phyloP scores from a whole-genome alignment of 1,140 invertebrate species.

The Whitmania pigra region DNA sequence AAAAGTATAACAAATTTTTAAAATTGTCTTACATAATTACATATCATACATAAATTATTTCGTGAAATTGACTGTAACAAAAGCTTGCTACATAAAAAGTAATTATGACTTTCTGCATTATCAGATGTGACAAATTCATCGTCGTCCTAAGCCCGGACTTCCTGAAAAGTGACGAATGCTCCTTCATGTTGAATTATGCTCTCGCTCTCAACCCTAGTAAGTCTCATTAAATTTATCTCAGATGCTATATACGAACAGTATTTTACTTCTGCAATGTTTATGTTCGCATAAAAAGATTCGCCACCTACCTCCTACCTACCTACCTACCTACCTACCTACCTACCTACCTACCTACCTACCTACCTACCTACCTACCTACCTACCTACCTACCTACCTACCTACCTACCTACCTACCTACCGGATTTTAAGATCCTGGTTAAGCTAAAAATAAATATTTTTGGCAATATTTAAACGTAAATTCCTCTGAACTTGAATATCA shows the following conservation, averaged over 20 bases:
- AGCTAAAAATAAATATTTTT: too few species aligned
- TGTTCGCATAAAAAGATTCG: too few species aligned
- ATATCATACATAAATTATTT: background rate
- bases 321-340: too few species aligned
- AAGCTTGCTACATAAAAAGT: background rate
- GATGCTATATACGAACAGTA: too few species aligned
- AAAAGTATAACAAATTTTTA: background rate
- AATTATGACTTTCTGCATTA: constrained; percentile 4
- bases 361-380: too few species aligned
- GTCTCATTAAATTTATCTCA: background rate
- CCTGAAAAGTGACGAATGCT: constrained; percentile 36
- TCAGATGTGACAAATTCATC: constrained; percentile 37
- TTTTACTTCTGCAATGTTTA: too few species aligned
- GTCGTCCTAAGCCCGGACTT: constrained; percentile 39
- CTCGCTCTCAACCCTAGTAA: constrained; percentile 35
- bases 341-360: too few species aligned
- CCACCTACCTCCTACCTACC: too few species aligned
- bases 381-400: too few species aligned
- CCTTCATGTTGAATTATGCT: constrained; percentile 41
- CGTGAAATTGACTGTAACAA: background rate
- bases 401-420: too few species aligned
- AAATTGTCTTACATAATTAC: background rate
- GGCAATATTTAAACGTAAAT: background rate
- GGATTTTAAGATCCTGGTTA: too few species aligned
- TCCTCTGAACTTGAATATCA: too few species aligned